Evolutionary conservation across 2,797 vertebrate genomes (phyloP).

Genomic region (Rallus crepitans): DNA sequence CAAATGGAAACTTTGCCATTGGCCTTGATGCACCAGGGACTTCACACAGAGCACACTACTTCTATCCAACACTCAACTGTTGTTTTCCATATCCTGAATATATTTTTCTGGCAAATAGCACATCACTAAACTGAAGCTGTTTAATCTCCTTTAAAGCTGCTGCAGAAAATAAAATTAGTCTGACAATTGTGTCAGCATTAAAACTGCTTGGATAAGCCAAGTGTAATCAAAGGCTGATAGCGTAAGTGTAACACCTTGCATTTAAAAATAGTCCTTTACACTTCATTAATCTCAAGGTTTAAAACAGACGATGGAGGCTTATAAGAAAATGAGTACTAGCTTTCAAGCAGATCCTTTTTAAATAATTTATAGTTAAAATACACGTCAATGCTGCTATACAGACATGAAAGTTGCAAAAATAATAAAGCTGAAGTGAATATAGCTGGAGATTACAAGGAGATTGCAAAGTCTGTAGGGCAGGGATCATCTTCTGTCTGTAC

Average conservation of each 20-base stretch:
- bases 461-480: neutral
- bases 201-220: neutral
- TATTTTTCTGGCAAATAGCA: neutral
- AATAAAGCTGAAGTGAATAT: neutral
- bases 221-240: neutral
- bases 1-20: neutral
- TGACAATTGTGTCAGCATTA: conserved; percentile 14
- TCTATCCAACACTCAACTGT: neutral
- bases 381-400: neutral
- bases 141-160: neutral
- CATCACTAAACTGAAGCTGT: neutral
- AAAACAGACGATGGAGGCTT: neutral
- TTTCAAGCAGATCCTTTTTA: conserved; percentile 24
- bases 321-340: neutral
- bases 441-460: conserved; percentile 37
- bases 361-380: conserved; percentile 34
- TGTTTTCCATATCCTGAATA: neutral
- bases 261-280: conserved; percentile 15
- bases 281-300: conserved; percentile 19
- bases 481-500: conserved; percentile 14
- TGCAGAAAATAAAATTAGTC: neutral
- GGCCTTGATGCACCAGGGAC: accelerated
- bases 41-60: accelerated
- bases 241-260: neutral
- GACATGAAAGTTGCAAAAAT: conserved; percentile 5